A percentile compares a stretch with the other conserved stretches of the same genome.
These are phyloP conservation scores for Ctena decussata DNA, from an alignment of 2,888 invertebrate species.

Conservation along the genomic window DNA sequence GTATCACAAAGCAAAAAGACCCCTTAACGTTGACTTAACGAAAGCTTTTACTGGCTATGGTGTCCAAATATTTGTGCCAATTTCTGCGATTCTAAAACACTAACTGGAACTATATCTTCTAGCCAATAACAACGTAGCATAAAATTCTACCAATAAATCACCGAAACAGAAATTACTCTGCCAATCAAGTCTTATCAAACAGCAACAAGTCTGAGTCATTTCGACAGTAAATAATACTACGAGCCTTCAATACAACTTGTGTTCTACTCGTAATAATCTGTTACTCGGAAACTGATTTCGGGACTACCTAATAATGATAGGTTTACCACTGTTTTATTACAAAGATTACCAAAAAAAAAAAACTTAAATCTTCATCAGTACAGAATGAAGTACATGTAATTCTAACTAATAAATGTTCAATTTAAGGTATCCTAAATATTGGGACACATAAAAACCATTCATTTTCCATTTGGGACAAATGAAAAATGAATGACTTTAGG, in stretches of 20 bases:
- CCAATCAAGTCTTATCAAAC: slow-evolving; percentile 9
- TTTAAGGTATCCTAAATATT: no score
- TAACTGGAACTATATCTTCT: background rate
- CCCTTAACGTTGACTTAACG: no score
- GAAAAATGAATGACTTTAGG: no score
- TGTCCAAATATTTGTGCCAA: background rate
- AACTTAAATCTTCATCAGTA: no score
- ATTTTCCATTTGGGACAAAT: no score
- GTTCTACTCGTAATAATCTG: background rate
- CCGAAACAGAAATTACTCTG: slow-evolving; percentile 5
- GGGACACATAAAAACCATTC: no score
- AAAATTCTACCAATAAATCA: slow-evolving; percentile 1
- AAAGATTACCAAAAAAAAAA: no score
- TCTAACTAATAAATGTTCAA: no score
- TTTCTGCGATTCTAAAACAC: background rate
- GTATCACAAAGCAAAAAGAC: no score
- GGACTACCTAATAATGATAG: background rate
- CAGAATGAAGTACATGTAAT: no score
- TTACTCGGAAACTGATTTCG: background rate
- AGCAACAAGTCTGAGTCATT: slow-evolving; percentile 11
- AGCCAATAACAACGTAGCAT: background rate
- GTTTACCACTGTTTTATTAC: no score
- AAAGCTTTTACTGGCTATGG: no score
- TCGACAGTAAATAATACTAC: background rate
- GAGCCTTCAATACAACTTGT: background rate